Evolutionary conservation across 2,797 vertebrate genomes (phyloP), one percentile per base, ranked within the genome.

Genomic region (Tragopan temminckii): DNA sequence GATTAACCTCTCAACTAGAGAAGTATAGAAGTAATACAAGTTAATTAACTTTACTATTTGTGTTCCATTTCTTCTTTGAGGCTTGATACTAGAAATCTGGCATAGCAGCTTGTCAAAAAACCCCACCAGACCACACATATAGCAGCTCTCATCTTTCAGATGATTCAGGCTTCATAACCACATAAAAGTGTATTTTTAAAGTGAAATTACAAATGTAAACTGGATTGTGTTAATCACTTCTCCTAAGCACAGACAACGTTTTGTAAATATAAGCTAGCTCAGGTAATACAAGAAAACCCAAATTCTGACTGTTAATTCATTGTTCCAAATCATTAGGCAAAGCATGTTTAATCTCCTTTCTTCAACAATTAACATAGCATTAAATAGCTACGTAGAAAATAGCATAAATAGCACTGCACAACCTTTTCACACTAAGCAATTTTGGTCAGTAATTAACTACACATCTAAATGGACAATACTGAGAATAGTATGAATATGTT

Each of bases 201-300:
- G 64, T 38, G 93, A 94, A 94, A 50, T 55, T 68, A 66, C 45
- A 66, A 46, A 80, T 4, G 5, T 45, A 67, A 92, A 80, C 33
- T 81, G 23, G 40, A 50, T 75, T 61, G 21, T n/a, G n/a, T 42
- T 81, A 70, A 50, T 59, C 15, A 27, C 25, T 69, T 77, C 29
- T 80, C 38, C 10, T 63, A 84, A 71, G 61, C 89, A 57, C n/a
- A 92, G 40, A 53, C 35, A 80, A 43, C 36, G 58, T 67, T 53
- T 74, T 61, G 46, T 42, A 85, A 93, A 87, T 23, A 68, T 1
- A 80, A 81, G 48, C 25, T 81, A 74, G 33, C 89, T 95, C 94
- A 94, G 88, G 91, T 95, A 96, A 89, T 42, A 75, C 25, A 89
- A 85, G n/a, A 88, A 85, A 93, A 24, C 45, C 29, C 85, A 88